phyloP scores from a whole-genome alignment of 2,888 invertebrate genomes.

The Xestia rhomboidea region DNA sequence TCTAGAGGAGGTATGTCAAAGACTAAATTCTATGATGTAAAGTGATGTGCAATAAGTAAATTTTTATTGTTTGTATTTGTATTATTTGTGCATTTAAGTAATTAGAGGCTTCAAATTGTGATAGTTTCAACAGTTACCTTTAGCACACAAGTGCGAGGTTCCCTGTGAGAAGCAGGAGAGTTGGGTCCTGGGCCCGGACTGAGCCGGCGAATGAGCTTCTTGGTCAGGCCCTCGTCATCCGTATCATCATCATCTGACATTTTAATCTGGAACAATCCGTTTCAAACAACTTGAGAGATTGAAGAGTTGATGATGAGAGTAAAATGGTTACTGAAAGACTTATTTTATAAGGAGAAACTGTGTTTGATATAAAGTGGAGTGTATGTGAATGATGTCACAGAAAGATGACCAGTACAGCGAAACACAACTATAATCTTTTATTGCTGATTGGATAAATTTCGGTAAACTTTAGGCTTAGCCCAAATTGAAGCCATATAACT shows the following conservation, averaged over 20 bases:
- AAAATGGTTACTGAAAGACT: constrained; percentile 16
- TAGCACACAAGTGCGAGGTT: constrained; percentile 95
- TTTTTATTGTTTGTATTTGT: not conserved
- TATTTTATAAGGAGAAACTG: constrained; percentile 13
- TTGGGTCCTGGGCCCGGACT: constrained; percentile 86
- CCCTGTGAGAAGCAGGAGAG: constrained; percentile 92
- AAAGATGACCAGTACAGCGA: constrained; percentile 22
- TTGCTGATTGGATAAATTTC: not conserved
- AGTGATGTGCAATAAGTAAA: not conserved
- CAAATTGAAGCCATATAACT: not conserved
- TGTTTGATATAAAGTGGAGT: constrained; percentile 25
- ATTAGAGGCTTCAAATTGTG: not conserved
- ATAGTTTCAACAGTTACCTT: constrained; percentile 83
- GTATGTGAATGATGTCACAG: constrained; percentile 50
- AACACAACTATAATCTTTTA: constrained; percentile 1
- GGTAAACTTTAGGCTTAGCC: too few relatives aligned
- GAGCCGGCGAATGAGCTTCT: constrained; percentile 81
- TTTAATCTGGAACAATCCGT: constrained; percentile 78
- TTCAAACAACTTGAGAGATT: constrained; percentile 41
- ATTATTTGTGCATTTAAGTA: not conserved
- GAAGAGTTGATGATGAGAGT: constrained; percentile 30
- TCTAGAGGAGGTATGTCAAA: not conserved
- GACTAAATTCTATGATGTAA: not conserved
- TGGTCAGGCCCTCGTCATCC: constrained; percentile 84
- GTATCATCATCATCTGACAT: constrained; percentile 88